These are phyloP conservation scores for Drosophila kepulauana DNA, from an alignment of 1,140 invertebrate genomes.

Conservation along the genomic window DNA sequence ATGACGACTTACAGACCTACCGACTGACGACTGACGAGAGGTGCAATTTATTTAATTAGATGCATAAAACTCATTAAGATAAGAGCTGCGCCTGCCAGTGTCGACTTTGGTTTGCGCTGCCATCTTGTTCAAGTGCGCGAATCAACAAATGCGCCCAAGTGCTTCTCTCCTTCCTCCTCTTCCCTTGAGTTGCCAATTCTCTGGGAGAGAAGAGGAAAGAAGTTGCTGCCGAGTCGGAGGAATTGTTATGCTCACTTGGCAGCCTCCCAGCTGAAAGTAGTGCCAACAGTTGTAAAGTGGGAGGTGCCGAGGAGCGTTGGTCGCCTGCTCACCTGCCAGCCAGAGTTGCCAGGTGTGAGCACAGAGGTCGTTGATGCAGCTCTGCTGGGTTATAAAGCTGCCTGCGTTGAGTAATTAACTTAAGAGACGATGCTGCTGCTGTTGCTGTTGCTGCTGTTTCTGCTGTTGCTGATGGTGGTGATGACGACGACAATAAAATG, in stretches of 20 bases:
- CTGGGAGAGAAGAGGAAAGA: slow-evolving; percentile 1
- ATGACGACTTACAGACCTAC: slow-evolving; percentile 3
- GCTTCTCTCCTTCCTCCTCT: slow-evolving; percentile 25
- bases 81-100: slow-evolving; percentile 59
- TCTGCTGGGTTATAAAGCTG: slow-evolving; percentile 17
- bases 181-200: neutral
- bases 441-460: neutral
- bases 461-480: slow-evolving; percentile 3
- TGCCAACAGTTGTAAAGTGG: slow-evolving; percentile 41
- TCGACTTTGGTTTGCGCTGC: slow-evolving; percentile 30
- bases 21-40: slow-evolving; percentile 40
- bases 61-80: slow-evolving; percentile 84
- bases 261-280: slow-evolving; percentile 64
- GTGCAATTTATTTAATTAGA: slow-evolving; percentile 84
- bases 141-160: slow-evolving; percentile 82
- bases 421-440: slow-evolving; percentile 57
- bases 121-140: slow-evolving; percentile 75
- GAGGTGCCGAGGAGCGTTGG: neutral
- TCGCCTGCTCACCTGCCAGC: too few species aligned
- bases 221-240: slow-evolving; percentile 49
- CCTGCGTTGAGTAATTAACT: slow-evolving; percentile 73
- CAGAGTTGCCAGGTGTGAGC: neutral
- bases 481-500: slow-evolving; percentile 74
- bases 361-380: slow-evolving; percentile 9
- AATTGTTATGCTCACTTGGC: slow-evolving; percentile 80